Conservation (phyloP, 2,797 vertebrate genomes). For the Sebastolobus alascanus region DNA sequence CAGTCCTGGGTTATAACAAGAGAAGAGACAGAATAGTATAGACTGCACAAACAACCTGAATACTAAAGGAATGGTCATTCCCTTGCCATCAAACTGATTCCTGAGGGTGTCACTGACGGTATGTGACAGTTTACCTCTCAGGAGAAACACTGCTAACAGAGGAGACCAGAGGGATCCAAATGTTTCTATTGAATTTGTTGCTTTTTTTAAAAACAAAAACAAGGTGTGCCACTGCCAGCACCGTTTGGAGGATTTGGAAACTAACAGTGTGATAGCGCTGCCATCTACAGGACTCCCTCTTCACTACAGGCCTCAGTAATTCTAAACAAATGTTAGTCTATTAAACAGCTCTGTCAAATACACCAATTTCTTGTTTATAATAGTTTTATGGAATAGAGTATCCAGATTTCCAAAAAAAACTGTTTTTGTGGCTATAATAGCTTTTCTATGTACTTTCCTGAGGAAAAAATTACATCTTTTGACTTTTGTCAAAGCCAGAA, state of each 20-base stretch:
- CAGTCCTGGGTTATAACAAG: conserved; percentile 2
- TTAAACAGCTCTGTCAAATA: background rate
- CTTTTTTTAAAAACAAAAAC: conserved; percentile 42
- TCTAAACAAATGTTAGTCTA: conserved; percentile 10
- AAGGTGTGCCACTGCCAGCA: conserved; percentile 17
- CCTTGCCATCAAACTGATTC: background rate
- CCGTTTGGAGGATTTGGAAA: conserved; percentile 6
- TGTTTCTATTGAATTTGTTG: conserved; percentile 18
- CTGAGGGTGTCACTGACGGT: background rate
- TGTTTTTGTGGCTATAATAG: conserved; percentile 3
- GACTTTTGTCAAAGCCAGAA: background rate
- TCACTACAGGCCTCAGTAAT: conserved; percentile 19
- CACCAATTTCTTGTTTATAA: background rate
- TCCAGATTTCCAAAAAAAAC: background rate
- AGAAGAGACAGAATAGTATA: background rate
- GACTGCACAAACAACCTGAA: background rate
- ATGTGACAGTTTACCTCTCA: background rate
- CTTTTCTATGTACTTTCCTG: background rate
- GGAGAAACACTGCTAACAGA: background rate
- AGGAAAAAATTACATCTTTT: conserved; percentile 1
- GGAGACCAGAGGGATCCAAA: background rate
- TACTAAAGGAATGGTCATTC: background rate
- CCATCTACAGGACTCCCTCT: conserved; percentile 73
- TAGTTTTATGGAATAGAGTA: background rate
- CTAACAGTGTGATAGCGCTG: conserved; percentile 53